Base-by-base conservation (phyloP, 2,888 invertebrate genomes). In the Cheilosia impressa region DNA sequence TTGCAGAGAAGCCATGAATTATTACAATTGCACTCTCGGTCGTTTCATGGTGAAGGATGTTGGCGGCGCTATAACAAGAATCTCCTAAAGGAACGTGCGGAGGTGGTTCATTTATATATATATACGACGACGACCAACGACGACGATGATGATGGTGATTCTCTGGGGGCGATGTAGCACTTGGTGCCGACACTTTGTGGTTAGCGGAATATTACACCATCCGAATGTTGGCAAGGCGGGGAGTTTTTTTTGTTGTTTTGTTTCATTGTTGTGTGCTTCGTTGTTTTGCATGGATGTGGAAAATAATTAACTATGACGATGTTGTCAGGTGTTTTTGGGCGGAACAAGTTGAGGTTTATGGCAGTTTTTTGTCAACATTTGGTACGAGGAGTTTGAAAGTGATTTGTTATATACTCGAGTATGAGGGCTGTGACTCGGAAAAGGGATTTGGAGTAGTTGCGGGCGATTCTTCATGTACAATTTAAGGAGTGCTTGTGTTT, bases 221-320 rank as follows among this genome's bases (percentile, higher is more conserved):
- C 43, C 5, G 43, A 31, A 62, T 50, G 60, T 62, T 62, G 27
- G 58, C 58, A 50, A 58, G 43, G 5, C 38, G 38, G 38, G 38
- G 38, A 38, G 38, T 57, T 72, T 65, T 50, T 72, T 41, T 31
- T 75, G 10, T 4, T 57, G 4, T 31, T 63, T 60, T 27, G 43
- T 10, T 4, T 57, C 41, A 22, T 55, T 62, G 47, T 58, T 68
- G 15, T 15, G 50, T 22, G 52, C 0, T 19, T n/a, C 2, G 19
- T 31, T 57, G 15, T 58, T 62, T 50, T n/a, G 50, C 45, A 63
- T 19, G 58, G 34, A 71, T 53, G 69, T 84, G 77, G 62, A 81
- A 81, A 73, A 85, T 85, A 85, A 85, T 85, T 85, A 85, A 85
- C 81, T 85, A 76, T 77, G 85, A 85, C 76, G 85, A 85, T 65